Conservation (phyloP, 1,140 invertebrate species). For the Pseudomyrmex sp. region DNA sequence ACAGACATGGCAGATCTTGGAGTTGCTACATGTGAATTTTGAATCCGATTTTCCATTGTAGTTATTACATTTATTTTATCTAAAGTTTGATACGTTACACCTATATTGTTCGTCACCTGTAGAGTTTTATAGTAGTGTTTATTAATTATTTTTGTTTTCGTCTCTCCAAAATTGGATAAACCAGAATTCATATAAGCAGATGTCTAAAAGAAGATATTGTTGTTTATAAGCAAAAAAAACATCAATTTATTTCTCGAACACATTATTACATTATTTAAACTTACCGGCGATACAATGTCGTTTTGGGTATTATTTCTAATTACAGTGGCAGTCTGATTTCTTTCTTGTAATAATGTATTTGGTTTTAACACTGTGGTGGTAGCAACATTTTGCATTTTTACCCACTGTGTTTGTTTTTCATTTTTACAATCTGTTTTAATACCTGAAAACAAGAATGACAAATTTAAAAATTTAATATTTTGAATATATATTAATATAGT, state of each 20-base stretch:
- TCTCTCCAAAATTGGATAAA: not conserved
- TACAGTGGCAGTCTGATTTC: slow-evolving; percentile 62
- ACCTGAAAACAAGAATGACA: slow-evolving; percentile 40
- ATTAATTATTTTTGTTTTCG: slow-evolving; percentile 52
- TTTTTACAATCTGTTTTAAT: slow-evolving; percentile 65
- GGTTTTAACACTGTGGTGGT: slow-evolving; percentile 71
- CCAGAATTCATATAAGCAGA: slow-evolving; percentile 48
- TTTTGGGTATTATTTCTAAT: slow-evolving; percentile 66
- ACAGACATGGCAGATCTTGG: slow-evolving; percentile 45
- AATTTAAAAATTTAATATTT: slow-evolving; percentile 12
- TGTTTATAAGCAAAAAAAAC: not conserved
- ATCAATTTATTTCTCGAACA: not conserved
- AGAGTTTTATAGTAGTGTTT: slow-evolving; percentile 59
- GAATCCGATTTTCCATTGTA: slow-evolving; percentile 33
- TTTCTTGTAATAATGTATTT: slow-evolving; percentile 65
- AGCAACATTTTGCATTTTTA: slow-evolving; percentile 76
- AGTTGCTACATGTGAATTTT: slow-evolving; percentile 56
- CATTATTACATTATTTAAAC: slow-evolving; percentile 38
- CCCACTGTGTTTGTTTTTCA: slow-evolving; percentile 78
- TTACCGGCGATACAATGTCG: slow-evolving; percentile 60
- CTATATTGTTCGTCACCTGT: slow-evolving; percentile 38
- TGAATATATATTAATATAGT: not conserved
- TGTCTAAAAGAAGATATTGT: slow-evolving; percentile 41
- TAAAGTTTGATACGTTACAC: slow-evolving; percentile 12
- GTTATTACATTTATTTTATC: slow-evolving; percentile 55